Conservation (phyloP, 1,140 invertebrate species). For the Holotrichia oblita region DNA sequence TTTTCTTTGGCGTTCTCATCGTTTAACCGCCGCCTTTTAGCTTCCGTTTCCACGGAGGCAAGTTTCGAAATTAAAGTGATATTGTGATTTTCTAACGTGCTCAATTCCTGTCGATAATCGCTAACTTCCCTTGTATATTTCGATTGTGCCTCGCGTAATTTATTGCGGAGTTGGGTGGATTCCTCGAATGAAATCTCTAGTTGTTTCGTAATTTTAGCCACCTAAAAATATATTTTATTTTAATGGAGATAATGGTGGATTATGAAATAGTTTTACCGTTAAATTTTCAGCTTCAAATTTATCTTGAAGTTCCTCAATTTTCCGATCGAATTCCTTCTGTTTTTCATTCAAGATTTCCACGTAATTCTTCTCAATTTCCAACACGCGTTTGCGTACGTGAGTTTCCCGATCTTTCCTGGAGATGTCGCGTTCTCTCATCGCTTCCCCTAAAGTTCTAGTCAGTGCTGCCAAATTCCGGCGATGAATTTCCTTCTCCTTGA, state of each 20-base stretch:
- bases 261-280: not conserved
- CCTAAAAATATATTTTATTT: not conserved
- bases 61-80: not conserved
- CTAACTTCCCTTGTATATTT: not conserved
- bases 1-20: not conserved
- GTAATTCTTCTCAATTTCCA: conserved; percentile 7
- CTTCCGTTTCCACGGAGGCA: not conserved
- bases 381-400: not conserved
- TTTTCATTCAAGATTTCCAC: not conserved
- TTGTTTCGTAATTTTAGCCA: not conserved
- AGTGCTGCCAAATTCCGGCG: not conserved
- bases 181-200: not conserved
- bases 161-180: not conserved
- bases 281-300: not conserved
- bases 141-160: not conserved
- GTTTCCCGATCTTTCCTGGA: not conserved
- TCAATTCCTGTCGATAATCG: not conserved
- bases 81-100: not conserved
- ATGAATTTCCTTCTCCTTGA: not conserved
- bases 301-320: not conserved
- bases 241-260: no score
- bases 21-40: not conserved
- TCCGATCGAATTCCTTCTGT: not conserved
- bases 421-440: conserved; percentile 1
- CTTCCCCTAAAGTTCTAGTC: not conserved